Evolutionary conservation across 1,140 invertebrate genomes (phyloP).

Genomic region (Diploscapter pachys): DNA sequence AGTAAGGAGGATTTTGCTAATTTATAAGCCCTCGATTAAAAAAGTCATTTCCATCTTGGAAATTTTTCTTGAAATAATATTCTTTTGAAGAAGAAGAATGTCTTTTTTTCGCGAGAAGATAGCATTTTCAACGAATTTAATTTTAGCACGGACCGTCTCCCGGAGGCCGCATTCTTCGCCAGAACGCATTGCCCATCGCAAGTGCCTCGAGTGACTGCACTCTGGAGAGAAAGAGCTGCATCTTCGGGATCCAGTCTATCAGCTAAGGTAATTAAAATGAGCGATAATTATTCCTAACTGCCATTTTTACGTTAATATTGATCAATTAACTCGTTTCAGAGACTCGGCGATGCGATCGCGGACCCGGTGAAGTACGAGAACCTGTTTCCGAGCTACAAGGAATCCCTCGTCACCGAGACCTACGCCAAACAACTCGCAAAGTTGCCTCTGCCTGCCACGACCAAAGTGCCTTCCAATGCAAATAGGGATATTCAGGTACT

Average conservation of each 20-base stretch:
- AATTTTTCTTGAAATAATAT: no score
- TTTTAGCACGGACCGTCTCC: constrained; percentile 73
- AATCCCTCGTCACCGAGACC: constrained; percentile 65
- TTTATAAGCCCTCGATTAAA: no score
- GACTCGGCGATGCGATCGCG: constrained; percentile 74
- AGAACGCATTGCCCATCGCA: constrained; percentile 87
- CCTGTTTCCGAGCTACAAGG: constrained; percentile 81
- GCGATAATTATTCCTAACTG: constrained; percentile 3
- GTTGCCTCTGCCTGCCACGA: constrained; percentile 36
- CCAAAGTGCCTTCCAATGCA: constrained; percentile 24
- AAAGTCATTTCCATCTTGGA: no score
- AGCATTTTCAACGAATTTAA: no score
- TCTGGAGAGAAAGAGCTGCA: constrained; percentile 70
- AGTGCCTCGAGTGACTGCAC: constrained; percentile 73
- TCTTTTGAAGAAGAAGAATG: no score
- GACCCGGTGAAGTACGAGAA: constrained; percentile 94
- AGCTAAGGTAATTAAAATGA: constrained; percentile 45
- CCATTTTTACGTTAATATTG: neutral
- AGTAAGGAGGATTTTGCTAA: constrained; percentile 42
- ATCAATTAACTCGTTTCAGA: constrained; percentile 36
- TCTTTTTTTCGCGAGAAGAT: no score
- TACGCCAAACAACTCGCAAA: constrained; percentile 31
- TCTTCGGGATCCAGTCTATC: constrained; percentile 57
- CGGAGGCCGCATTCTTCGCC: constrained; percentile 64
- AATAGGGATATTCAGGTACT: constrained; percentile 34